A percentile compares a stretch with the other conserved stretches of the same genome.
Evolutionary conservation across 2,888 invertebrate genomes (phyloP).

Genomic region (Drosophila glabriapex): DNA sequence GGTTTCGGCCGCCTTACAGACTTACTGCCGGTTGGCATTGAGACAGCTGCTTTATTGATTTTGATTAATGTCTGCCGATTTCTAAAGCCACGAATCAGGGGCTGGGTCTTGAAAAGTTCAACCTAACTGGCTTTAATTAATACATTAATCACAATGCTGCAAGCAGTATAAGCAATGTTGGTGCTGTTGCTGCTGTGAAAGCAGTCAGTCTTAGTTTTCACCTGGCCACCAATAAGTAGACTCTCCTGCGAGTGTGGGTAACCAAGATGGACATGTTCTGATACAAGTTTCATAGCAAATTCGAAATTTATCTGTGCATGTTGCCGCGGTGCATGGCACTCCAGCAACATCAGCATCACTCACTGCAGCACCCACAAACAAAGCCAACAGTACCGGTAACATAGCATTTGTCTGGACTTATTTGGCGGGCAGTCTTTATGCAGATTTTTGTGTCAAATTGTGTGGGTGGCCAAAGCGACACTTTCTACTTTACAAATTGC

Average conservation of each 20-base stretch:
- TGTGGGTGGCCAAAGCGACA: conserved; percentile 68
- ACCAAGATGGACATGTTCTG: conserved; percentile 78
- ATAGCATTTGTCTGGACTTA: conserved; percentile 56
- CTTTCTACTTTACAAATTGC: conserved; percentile 63
- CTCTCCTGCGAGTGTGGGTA: conserved; percentile 49
- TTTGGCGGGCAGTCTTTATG: conserved; percentile 67
- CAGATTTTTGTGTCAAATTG: conserved; percentile 47
- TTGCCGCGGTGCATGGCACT: conserved; percentile 35
- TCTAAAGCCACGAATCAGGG: conserved; percentile 62
- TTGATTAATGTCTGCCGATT: conserved; percentile 78
- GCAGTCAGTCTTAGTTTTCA: conserved; percentile 63
- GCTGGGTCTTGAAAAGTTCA: conserved; percentile 60
- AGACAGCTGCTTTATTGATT: conserved; percentile 73
- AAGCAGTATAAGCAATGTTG: conserved; percentile 15
- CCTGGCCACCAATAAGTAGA: conserved; percentile 33
- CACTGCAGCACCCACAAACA: conserved; percentile 64
- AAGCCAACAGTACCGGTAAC: conserved; percentile 44
- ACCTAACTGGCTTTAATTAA: conserved; percentile 74
- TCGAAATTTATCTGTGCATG: conserved; percentile 77
- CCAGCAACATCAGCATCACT: conserved; percentile 53
- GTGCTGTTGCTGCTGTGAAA: conserved; percentile 60
- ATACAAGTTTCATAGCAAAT: conserved; percentile 79
- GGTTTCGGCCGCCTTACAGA: conserved; percentile 57
- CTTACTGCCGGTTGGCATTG: conserved; percentile 69
- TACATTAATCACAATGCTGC: conserved; percentile 66